A percentile compares a stretch with the other conserved stretches of the same genome.
phyloP scores from a whole-genome alignment of 2,888 invertebrate genomes.

The Melieria crassipennis region DNA sequence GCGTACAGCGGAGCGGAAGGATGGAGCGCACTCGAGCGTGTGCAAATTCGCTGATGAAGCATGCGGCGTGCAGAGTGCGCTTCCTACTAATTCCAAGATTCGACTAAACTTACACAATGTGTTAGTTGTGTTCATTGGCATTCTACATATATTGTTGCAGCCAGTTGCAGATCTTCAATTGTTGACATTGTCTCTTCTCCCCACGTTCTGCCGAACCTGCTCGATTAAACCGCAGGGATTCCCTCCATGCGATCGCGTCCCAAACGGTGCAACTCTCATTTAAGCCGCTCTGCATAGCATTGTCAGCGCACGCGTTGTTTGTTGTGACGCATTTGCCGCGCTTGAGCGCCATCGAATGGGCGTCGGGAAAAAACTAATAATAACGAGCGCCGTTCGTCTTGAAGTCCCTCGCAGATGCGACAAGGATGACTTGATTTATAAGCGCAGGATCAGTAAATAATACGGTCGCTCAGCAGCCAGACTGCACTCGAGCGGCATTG shows the following conservation, averaged over 20 bases:
- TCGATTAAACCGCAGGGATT: constrained; percentile 25
- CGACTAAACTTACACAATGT: no score
- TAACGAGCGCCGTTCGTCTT: constrained; percentile 23
- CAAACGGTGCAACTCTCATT: no score
- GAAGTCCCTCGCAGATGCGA: constrained; percentile 51
- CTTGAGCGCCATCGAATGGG: constrained; percentile 20
- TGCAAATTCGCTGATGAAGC: constrained; percentile 21
- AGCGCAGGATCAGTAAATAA: constrained; percentile 45
- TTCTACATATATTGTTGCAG: no score
- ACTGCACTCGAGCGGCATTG: not conserved
- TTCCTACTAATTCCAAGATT: no score
- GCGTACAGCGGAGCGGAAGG: no score
- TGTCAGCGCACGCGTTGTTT: constrained; percentile 6
- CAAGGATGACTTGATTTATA: constrained; percentile 62
- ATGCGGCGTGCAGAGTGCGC: constrained; percentile 3
- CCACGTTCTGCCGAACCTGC: constrained; percentile 15
- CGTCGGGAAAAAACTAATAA: no score
- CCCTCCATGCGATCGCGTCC: not conserved
- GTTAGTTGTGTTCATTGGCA: no score
- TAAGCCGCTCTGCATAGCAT: no score
- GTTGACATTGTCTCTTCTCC: no score
- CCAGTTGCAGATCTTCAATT: no score
- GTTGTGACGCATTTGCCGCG: constrained; percentile 31
- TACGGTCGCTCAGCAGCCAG: constrained; percentile 14
- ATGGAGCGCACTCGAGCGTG: not conserved